Conservation (phyloP, 2,888 invertebrate species). For the Psococerastis gibbosa region DNA sequence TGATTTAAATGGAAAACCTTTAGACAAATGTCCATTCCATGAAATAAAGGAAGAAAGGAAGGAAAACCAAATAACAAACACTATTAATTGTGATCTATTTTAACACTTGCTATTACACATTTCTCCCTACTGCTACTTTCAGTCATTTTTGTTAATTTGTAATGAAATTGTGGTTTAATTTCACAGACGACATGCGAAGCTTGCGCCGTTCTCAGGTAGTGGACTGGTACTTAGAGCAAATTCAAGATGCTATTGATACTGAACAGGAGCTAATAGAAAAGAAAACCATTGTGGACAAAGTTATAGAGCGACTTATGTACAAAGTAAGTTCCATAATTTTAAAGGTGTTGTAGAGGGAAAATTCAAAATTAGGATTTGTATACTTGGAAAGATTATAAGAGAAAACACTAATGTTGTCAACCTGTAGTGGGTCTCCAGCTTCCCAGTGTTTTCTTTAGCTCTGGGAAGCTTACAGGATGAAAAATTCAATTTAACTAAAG, state of each 20-base stretch:
- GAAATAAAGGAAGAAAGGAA: no score
- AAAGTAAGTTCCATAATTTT: conserved; percentile 49
- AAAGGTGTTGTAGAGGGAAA: no score
- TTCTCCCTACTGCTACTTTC: no score
- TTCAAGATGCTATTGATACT: conserved; percentile 70
- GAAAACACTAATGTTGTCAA: no score
- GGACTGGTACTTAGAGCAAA: conserved; percentile 82
- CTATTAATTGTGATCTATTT: neutral
- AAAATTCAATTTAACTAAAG: no score
- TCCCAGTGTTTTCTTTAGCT: no score
- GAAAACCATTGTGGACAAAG: conserved; percentile 80
- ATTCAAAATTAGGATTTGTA: no score
- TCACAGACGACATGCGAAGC: conserved; percentile 21
- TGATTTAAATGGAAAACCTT: no score
- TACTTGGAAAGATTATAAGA: no score
- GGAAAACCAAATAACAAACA: conserved; percentile 12
- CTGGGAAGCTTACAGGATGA: no score
- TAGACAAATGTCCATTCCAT: no score
- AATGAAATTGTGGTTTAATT: conserved; percentile 43
- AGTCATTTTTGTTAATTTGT: neutral
- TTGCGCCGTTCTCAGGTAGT: conserved; percentile 59
- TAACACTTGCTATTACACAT: neutral
- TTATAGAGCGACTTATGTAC: conserved; percentile 77
- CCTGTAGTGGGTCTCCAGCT: no score
- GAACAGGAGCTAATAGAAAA: conserved; percentile 79